Evolutionary conservation across 2,113 vertebrate species (phyloP).

Genomic region (Hypanus sabinus): DNA sequence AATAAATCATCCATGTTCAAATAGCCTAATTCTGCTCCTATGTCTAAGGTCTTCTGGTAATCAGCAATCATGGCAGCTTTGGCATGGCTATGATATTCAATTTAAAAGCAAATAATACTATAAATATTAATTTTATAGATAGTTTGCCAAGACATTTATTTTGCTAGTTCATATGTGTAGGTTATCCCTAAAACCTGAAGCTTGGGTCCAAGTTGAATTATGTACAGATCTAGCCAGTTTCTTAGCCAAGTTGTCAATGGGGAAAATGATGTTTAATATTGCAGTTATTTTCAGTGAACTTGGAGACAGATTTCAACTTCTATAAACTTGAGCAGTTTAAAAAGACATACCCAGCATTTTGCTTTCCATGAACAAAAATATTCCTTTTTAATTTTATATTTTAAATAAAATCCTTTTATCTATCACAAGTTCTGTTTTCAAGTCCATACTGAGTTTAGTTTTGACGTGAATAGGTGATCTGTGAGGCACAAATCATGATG

Average conservation of each 20-base stretch:
- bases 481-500: too few species aligned
- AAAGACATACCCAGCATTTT: too few species aligned
- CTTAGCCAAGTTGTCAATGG: neutral
- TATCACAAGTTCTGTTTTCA: neutral
- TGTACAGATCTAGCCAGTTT: neutral
- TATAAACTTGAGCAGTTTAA: neutral
- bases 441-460: neutral
- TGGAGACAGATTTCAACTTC: neutral
- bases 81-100: too few species aligned
- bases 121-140: neutral
- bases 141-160: neutral
- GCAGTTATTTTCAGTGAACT: neutral
- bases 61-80: neutral
- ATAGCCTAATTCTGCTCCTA: too few species aligned
- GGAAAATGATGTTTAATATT: neutral
- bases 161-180: neutral
- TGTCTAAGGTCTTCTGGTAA: too few species aligned
- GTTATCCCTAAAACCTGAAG: neutral
- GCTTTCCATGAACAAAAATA: neutral
- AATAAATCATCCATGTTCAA: too few species aligned
- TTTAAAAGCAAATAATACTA: neutral
- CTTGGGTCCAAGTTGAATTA: neutral
- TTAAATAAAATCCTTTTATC: too few species aligned
- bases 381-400: too few species aligned
- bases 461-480: neutral